Evolutionary conservation across 1,140 invertebrate genomes (phyloP).

Genomic region (Hyphantria cunea): DNA sequence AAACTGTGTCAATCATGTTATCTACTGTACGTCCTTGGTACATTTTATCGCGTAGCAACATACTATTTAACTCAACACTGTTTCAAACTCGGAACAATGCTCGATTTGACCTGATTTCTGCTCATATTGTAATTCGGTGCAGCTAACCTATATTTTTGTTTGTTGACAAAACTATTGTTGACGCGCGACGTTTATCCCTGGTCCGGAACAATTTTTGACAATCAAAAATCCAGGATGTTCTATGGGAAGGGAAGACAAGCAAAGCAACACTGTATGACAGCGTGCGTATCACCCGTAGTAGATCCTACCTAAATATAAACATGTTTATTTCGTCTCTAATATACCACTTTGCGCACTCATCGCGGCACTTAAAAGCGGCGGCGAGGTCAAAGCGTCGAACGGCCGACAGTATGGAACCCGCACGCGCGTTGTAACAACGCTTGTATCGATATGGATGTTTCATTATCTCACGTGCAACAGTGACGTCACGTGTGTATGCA

Average conservation of each 20-base stretch:
- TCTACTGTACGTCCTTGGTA: conserved; percentile 44
- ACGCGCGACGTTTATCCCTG: conserved; percentile 4
- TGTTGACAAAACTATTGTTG: not conserved
- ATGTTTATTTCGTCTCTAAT: conserved; percentile 57
- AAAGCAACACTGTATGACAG: conserved; percentile 23
- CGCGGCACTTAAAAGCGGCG: conserved; percentile 71
- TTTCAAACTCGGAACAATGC: conserved; percentile 55
- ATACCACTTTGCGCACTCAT: conserved; percentile 71
- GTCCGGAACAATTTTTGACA: not conserved
- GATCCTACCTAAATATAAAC: conserved; percentile 71
- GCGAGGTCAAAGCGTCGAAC: conserved; percentile 69
- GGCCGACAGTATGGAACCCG: conserved; percentile 65
- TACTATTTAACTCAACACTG: conserved; percentile 49
- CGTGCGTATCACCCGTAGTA: conserved; percentile 43
- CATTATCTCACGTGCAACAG: conserved; percentile 64
- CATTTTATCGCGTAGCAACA: conserved; percentile 50
- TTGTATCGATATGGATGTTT: conserved; percentile 62
- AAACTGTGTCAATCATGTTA: conserved; percentile 11
- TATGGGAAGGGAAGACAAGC: conserved; percentile 13
- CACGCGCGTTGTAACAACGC: conserved; percentile 68
- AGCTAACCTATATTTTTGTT: conserved; percentile 51
- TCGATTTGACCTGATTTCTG: conserved; percentile 59
- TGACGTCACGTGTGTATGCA: conserved; percentile 67
- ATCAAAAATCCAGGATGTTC: too few species aligned
- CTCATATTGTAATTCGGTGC: conserved; percentile 50